Percentiles rank a stretch among this genome's conserved stretches.
phyloP scores from a whole-genome alignment of 2,797 vertebrate genomes.

The Echiichthys vipera region DNA sequence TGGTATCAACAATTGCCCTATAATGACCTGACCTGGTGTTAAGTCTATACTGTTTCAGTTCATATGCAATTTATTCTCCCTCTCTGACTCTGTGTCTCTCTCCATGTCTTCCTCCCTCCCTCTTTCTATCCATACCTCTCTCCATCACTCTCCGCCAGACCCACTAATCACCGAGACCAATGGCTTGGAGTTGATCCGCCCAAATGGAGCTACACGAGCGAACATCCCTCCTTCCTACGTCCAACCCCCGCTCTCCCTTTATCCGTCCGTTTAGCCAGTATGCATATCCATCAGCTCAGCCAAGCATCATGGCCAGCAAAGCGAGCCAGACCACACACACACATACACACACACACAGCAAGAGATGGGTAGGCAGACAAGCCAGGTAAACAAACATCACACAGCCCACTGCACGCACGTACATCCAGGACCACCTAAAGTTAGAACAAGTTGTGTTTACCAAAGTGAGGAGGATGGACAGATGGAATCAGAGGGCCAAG shows the following conservation, averaged over 20 bases:
- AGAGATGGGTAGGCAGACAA: slow-evolving; percentile 68
- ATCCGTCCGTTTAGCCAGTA: slow-evolving; percentile 78
- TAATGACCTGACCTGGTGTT: slow-evolving; percentile 47
- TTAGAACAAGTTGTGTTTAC: slow-evolving; percentile 69
- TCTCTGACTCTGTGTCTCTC: slow-evolving; percentile 33
- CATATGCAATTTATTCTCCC: slow-evolving; percentile 42
- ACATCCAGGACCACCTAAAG: slow-evolving; percentile 40
- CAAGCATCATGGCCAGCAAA: slow-evolving; percentile 75
- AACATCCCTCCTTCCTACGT: slow-evolving; percentile 58
- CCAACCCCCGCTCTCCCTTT: slow-evolving; percentile 65
- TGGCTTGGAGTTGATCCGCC: slow-evolving; percentile 80
- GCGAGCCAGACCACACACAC: slow-evolving; percentile 65
- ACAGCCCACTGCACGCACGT: slow-evolving; percentile 76
- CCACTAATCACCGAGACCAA: slow-evolving; percentile 81
- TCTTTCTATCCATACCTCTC: slow-evolving; percentile 44
- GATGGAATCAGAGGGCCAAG: slow-evolving; percentile 52
- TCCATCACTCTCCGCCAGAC: slow-evolving; percentile 75
- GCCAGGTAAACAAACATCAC: slow-evolving; percentile 85
- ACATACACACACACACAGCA: slow-evolving; percentile 28
- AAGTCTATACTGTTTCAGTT: slow-evolving; percentile 42
- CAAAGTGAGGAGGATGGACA: slow-evolving; percentile 56
- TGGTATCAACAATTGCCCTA: slow-evolving; percentile 18
- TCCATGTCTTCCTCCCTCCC: slow-evolving; percentile 12
- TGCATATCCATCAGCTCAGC: slow-evolving; percentile 82
- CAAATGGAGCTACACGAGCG: slow-evolving; percentile 77